These are phyloP conservation scores for Drosophila quasianomalipes DNA, from an alignment of 2,888 invertebrate species.

Conservation along the genomic window DNA sequence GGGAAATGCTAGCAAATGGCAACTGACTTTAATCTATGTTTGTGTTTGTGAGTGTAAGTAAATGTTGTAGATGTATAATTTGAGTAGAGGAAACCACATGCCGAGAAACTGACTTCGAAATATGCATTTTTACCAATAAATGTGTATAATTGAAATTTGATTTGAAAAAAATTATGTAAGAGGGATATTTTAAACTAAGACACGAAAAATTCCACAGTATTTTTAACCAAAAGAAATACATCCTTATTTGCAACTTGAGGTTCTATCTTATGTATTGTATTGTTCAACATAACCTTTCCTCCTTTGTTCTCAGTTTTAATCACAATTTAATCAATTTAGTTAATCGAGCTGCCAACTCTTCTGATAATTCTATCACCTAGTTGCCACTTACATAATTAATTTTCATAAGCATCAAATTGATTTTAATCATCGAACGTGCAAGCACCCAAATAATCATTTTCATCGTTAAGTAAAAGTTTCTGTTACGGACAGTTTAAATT, in stretches of 20 bases:
- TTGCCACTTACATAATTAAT: conserved; percentile 37
- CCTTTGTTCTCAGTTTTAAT: background rate
- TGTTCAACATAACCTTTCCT: background rate
- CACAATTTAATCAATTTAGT: background rate
- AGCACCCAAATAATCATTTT: conserved; percentile 22
- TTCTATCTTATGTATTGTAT: background rate
- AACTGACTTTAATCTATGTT: conserved; percentile 12
- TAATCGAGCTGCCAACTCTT: conserved; percentile 6
- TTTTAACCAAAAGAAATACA: background rate
- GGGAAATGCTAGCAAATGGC: conserved; percentile 50
- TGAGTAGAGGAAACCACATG: background rate
- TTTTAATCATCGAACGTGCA: conserved; percentile 25
- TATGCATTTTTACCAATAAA: background rate
- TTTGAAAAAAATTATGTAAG: background rate
- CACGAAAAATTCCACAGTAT: background rate
- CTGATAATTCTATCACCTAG: background rate
- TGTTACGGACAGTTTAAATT: conserved; percentile 17
- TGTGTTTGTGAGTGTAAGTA: background rate
- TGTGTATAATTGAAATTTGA: background rate
- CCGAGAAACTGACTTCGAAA: background rate
- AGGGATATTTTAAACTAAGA: background rate
- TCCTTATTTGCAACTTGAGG: background rate
- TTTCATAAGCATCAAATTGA: conserved; percentile 32
- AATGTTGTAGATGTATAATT: background rate
- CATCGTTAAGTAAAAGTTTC: conserved; percentile 17